Evolutionary conservation across 2,797 vertebrate species (phyloP).

Genomic region (Carapus acus): DNA sequence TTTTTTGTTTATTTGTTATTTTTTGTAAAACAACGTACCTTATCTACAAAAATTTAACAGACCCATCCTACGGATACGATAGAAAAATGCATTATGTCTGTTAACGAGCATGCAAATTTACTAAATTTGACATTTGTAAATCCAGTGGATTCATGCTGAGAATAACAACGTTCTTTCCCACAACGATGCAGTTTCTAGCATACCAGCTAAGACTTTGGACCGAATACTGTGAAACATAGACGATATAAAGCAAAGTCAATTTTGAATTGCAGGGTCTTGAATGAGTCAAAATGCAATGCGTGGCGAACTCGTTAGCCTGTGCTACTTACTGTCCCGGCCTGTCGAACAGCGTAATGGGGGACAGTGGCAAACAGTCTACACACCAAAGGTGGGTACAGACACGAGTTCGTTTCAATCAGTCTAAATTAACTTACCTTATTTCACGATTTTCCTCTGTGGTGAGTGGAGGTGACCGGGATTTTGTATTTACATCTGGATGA

Average conservation of each 20-base stretch:
- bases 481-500: constrained; percentile 51
- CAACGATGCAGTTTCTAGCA: no score
- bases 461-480: constrained; percentile 11
- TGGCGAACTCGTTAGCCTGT: constrained; percentile 12
- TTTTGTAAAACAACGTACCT: no score
- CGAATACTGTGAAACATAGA: neutral
- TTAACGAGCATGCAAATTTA: no score
- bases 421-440: constrained; percentile 16
- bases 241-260: fast-evolving
- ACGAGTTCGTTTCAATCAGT: neutral
- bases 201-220: no score
- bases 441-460: constrained; percentile 13
- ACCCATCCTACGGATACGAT: no score
- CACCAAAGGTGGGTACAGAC: neutral
- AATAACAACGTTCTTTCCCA: no score
- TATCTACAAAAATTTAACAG: no score
- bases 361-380: constrained; percentile 27
- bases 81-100: no score
- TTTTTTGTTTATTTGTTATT: no score
- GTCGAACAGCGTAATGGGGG: constrained; percentile 60
- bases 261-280: no score
- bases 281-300: neutral
- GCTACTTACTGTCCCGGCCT: constrained; percentile 23
- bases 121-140: no score
- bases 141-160: no score